phyloP scores from a whole-genome alignment of 1,140 invertebrate genomes.

The Eriocheir sinensis region DNA sequence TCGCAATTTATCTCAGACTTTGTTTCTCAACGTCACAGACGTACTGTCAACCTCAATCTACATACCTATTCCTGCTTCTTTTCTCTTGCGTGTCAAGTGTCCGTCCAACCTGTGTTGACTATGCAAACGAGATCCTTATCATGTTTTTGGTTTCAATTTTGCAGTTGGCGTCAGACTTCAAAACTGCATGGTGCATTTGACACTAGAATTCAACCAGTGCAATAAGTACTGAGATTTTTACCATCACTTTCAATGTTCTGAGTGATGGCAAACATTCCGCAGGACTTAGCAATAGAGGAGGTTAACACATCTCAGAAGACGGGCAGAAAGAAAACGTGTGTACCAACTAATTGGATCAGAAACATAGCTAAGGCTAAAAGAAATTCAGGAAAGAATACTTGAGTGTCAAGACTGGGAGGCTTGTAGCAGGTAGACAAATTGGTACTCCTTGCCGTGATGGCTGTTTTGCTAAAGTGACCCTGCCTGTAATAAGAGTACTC shows the following conservation, averaged over 20 bases:
- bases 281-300: background rate
- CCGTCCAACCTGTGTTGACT: too few relatives aligned
- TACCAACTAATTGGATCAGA: background rate
- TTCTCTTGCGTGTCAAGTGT: too few relatives aligned
- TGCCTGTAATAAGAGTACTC: conserved; percentile 6
- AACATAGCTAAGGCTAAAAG: background rate
- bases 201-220: background rate
- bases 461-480: background rate
- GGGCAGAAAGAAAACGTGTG: background rate
- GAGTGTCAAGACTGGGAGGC: conserved; percentile 3
- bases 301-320: background rate
- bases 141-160: too few relatives aligned
- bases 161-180: too few relatives aligned
- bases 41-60: too few relatives aligned
- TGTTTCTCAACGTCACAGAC: too few relatives aligned
- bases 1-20: too few relatives aligned
- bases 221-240: background rate
- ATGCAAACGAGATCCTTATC: too few relatives aligned
- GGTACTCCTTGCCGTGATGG: conserved; percentile 24
- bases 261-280: background rate
- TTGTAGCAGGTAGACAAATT: conserved; percentile 23
- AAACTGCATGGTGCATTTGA: background rate
- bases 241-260: background rate
- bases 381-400: background rate
- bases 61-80: too few relatives aligned